Evolutionary conservation across 92 coral and sea anemone species (phyloP).

Genomic region (Porites cylindrica): DNA sequence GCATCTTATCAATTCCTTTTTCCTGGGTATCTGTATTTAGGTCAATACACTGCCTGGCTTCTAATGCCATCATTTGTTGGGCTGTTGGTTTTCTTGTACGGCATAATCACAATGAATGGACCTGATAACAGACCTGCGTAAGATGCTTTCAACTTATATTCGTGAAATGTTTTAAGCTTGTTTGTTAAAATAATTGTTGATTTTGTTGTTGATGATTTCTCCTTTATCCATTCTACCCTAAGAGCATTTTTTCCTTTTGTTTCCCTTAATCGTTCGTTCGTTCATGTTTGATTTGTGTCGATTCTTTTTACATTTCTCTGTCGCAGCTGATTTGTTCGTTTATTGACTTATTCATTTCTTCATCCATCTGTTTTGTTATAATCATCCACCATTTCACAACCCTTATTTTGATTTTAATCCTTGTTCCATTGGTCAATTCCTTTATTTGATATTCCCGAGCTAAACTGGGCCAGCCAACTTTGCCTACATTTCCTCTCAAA

Average conservation of each 20-base stretch:
- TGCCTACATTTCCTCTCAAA: too few relatives aligned
- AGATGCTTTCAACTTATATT: conserved; percentile 10
- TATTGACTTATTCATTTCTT: neutral
- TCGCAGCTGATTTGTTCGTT: too few relatives aligned
- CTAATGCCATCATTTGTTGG: conserved; percentile 96
- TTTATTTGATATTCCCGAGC: too few relatives aligned
- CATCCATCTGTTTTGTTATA: neutral
- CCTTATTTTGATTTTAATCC: neutral
- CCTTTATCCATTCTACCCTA: neutral
- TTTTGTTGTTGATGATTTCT: neutral
- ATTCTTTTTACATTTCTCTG: too few relatives aligned
- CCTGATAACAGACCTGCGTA: conserved; percentile 99
- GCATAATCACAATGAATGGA: conserved; percentile 85
- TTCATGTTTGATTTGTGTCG: too few relatives aligned
- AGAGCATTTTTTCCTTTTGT: neutral
- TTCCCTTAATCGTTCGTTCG: neutral
- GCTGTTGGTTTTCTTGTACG: conserved; percentile 90
- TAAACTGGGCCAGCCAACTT: too few relatives aligned
- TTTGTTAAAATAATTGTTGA: neutral
- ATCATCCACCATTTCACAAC: neutral
- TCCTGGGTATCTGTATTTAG: conserved; percentile 25
- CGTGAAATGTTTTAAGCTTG: neutral
- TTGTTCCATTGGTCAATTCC: too few relatives aligned
- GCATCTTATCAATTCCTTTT: neutral
- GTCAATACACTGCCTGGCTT: conserved; percentile 99